phyloP scores from a whole-genome alignment of 2,797 vertebrate species.

The Florisuga fusca region DNA sequence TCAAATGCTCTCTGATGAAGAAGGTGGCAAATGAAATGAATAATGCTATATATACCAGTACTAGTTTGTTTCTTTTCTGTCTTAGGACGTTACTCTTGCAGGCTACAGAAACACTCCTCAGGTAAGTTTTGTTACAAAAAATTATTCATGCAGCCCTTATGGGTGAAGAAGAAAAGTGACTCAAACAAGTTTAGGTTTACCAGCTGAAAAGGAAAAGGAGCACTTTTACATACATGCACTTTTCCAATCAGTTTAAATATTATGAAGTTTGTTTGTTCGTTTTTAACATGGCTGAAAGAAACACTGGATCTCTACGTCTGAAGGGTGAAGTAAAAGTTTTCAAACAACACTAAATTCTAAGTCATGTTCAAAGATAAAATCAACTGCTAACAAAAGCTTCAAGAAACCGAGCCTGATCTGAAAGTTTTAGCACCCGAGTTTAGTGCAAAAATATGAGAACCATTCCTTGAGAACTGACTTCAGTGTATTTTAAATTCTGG shows the following conservation, averaged over 20 bases:
- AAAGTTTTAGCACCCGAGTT: not conserved
- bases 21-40: not conserved
- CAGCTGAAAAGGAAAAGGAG: fast-evolving
- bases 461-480: not conserved
- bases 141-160: not conserved
- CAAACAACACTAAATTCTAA: not conserved
- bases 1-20: not conserved
- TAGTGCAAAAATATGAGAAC: not conserved
- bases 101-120: not conserved
- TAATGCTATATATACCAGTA: not conserved
- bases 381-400: not conserved
- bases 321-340: not conserved
- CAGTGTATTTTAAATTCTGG: not conserved
- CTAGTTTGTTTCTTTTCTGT: not conserved
- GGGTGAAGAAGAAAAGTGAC: not conserved
- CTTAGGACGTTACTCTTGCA: not conserved
- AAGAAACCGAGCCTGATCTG: not conserved
- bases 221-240: not conserved
- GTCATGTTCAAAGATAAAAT: not conserved
- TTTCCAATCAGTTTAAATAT: not conserved
- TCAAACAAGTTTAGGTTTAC: not conserved
- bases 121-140: not conserved
- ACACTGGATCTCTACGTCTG: not conserved
- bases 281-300: not conserved
- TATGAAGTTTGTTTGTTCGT: not conserved